Evolutionary conservation across 2,797 vertebrate species (phyloP).

Genomic region (Fringilla coelebs): DNA sequence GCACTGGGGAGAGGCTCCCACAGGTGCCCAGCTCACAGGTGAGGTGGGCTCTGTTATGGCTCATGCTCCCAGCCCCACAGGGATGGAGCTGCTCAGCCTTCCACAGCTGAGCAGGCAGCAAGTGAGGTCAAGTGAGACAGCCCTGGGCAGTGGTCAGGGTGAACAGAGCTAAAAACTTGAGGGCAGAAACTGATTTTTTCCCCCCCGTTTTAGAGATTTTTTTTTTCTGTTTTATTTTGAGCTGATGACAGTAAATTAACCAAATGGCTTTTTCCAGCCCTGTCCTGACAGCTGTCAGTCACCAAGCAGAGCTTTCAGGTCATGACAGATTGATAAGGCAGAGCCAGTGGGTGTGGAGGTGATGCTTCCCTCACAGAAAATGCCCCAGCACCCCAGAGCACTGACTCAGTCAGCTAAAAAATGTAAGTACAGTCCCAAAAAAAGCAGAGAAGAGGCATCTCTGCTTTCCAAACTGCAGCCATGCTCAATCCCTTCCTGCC

Average conservation of each 20-base stretch:
- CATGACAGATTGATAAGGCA: not conserved
- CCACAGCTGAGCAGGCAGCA: not conserved
- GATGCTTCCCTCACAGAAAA: not conserved
- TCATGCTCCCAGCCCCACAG: rapidly evolving
- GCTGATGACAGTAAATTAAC: not conserved
- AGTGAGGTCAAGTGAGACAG: not conserved
- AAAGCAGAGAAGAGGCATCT: not conserved
- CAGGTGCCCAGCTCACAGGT: not conserved
- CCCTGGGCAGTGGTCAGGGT: not conserved
- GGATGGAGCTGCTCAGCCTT: not conserved
- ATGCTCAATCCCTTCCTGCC: not conserved
- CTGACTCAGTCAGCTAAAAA: not conserved
- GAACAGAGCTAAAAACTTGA: not conserved
- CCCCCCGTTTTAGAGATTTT: rapidly evolving
- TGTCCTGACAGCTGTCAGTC: not conserved
- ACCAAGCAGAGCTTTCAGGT: not conserved
- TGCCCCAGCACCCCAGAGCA: not conserved
- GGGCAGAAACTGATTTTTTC: not conserved
- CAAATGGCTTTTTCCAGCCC: not conserved
- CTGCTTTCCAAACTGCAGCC: not conserved
- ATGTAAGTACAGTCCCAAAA: not conserved
- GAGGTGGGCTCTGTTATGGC: not conserved
- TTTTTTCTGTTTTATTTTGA: not conserved
- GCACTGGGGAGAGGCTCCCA: not conserved
- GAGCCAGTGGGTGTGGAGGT: not conserved